phyloP scores from a whole-genome alignment of 2,888 invertebrate species.

The Abscondita cerata region DNA sequence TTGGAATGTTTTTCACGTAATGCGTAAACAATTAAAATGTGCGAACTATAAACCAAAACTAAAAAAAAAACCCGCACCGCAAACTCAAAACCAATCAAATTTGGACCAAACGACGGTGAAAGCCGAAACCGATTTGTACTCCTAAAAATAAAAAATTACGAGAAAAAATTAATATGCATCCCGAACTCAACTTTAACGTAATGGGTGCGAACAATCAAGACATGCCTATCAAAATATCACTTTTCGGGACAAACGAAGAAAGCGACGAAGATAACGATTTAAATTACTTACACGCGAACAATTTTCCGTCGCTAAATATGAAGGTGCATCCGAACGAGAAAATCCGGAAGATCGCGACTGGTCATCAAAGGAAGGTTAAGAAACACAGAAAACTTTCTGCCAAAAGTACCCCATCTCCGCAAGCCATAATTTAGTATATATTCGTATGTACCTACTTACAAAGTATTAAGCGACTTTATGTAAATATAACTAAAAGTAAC shows the following conservation, averaged over 20 bases:
- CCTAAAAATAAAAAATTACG: slow-evolving; percentile 23
- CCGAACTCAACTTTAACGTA: slow-evolving; percentile 6
- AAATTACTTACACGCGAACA: slow-evolving; percentile 19
- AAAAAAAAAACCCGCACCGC: slow-evolving; percentile 28
- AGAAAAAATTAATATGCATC: slow-evolving; percentile 17
- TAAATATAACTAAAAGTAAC: slow-evolving; percentile 8
- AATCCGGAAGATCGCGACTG: neutral
- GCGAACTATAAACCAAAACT: slow-evolving; percentile 55
- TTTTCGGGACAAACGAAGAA: slow-evolving; percentile 18
- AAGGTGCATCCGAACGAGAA: slow-evolving; percentile 4
- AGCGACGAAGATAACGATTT: slow-evolving; percentile 34
- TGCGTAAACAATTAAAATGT: slow-evolving; percentile 65
- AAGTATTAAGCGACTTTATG: neutral
- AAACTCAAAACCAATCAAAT: slow-evolving; percentile 4
- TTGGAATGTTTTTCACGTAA: slow-evolving; percentile 69
- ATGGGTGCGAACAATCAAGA: slow-evolving; percentile 9
- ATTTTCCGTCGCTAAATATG: neutral
- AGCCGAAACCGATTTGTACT: neutral
- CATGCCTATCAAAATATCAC: slow-evolving; percentile 24
- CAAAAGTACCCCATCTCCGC: too few relatives aligned
- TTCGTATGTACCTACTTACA: neutral
- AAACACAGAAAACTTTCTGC: slow-evolving; percentile 12
- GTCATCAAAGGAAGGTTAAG: slow-evolving; percentile 2
- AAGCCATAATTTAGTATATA: neutral
- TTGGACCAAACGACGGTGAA: neutral